These are phyloP conservation scores for Pediacus dermestoides DNA, from an alignment of 2,888 invertebrate species.

Conservation along the genomic window DNA sequence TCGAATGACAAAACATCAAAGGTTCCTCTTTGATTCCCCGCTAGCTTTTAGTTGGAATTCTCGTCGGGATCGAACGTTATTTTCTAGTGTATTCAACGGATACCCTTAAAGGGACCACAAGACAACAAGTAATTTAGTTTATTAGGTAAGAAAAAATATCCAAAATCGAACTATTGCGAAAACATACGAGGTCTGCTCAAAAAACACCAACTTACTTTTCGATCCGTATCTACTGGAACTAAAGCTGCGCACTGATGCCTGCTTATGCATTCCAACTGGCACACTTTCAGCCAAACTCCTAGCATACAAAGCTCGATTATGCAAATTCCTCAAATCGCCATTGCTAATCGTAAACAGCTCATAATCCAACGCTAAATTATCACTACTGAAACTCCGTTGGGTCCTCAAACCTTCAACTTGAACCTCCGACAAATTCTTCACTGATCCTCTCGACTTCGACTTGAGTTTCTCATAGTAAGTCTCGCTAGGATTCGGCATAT, in stretches of 20 bases:
- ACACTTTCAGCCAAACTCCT: slow-evolving; percentile 34
- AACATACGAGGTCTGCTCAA: too few species aligned
- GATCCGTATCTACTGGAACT: slow-evolving; percentile 22
- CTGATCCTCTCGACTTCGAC: too few species aligned
- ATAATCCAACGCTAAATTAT: slow-evolving; percentile 57
- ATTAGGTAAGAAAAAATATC: too few species aligned
- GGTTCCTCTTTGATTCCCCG: too few species aligned
- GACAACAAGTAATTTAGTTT: too few species aligned
- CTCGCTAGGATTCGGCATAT: slow-evolving; percentile 53
- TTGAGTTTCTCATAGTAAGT: slow-evolving; percentile 52
- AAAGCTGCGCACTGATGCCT: slow-evolving; percentile 30
- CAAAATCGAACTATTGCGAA: too few species aligned
- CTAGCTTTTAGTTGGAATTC: too few species aligned
- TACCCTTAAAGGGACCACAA: too few species aligned
- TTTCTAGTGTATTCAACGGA: too few species aligned
- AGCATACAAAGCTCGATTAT: slow-evolving; percentile 40
- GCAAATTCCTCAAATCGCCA: slow-evolving; percentile 46
- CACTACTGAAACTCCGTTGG: slow-evolving; percentile 29
- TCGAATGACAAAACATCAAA: too few species aligned
- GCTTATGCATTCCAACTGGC: slow-evolving; percentile 32
- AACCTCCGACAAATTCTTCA: too few species aligned
- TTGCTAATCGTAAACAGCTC: slow-evolving; percentile 61
- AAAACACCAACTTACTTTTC: slow-evolving; percentile 17
- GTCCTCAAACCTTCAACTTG: slow-evolving; percentile 15
- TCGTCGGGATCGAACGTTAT: too few species aligned